Conservation (phyloP, 2,113 vertebrate species). For the Piaya cayana region DNA sequence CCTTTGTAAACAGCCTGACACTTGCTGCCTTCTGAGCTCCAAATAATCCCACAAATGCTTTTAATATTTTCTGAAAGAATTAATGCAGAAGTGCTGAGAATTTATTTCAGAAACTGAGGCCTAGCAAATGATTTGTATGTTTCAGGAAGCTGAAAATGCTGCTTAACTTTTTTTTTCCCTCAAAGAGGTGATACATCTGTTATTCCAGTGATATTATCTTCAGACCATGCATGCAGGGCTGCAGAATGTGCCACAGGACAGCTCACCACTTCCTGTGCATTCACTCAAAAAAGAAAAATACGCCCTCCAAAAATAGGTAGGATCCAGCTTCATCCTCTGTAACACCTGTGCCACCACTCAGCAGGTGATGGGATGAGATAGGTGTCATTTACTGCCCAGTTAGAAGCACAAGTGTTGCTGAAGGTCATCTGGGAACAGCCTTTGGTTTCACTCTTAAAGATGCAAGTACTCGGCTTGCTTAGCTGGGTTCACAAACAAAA, state of each 20-base stretch:
- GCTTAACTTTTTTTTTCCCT: background rate
- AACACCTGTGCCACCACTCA: background rate
- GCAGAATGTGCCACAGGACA: background rate
- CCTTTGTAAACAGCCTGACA: background rate
- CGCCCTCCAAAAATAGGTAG: background rate
- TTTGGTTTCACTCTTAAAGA: background rate
- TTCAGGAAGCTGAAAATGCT: background rate
- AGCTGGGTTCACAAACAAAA: background rate
- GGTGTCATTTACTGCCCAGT: background rate
- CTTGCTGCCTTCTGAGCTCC: background rate
- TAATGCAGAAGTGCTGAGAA: background rate
- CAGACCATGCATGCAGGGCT: background rate
- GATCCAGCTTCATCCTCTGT: background rate
- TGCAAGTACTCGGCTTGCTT: background rate
- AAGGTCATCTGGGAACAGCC: background rate
- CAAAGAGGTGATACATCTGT: background rate
- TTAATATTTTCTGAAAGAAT: background rate
- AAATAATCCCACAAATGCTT: background rate
- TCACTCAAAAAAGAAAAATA: background rate
- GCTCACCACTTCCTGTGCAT: accelerated
- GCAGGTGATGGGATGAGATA: background rate
- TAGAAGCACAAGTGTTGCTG: background rate
- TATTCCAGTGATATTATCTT: background rate
- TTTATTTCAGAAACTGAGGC: background rate
- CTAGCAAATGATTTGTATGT: background rate